A percentile compares a stretch with the other conserved stretches of the same genome.
phyloP scores from a whole-genome alignment of 2,888 invertebrate species.

The Deilephila elpenor region DNA sequence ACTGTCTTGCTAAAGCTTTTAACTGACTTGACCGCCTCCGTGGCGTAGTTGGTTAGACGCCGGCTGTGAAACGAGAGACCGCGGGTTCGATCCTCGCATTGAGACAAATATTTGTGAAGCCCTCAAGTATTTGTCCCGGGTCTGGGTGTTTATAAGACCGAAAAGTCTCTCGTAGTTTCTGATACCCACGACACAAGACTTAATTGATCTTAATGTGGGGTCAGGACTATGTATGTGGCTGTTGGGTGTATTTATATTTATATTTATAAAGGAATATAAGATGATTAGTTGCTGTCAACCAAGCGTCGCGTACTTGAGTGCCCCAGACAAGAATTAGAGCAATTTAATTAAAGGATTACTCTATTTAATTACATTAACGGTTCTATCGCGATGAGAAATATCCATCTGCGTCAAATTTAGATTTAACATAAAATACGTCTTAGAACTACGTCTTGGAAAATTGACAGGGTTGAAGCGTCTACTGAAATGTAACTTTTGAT shows the following conservation, averaged over 20 bases:
- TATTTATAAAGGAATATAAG: not conserved
- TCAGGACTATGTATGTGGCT: no score
- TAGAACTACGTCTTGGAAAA: constrained; percentile 30
- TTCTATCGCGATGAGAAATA: constrained; percentile 2
- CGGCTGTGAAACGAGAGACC: no score
- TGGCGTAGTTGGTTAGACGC: no score
- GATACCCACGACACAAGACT: no score
- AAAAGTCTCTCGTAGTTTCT: no score
- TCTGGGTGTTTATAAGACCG: no score
- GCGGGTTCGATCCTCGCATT: no score
- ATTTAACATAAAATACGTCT: constrained; percentile 19
- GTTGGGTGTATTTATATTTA: no score
- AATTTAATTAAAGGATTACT: constrained; percentile 16
- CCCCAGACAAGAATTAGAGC: not conserved
- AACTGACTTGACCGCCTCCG: no score
- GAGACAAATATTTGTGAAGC: no score
- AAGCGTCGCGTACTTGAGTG: not conserved
- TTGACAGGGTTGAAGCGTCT: constrained; percentile 24
- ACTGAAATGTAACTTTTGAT: constrained; percentile 15
- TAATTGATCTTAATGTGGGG: no score
- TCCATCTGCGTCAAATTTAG: not conserved
- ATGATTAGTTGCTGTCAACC: not conserved
- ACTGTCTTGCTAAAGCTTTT: not conserved
- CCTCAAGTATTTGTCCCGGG: no score
- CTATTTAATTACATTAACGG: constrained; percentile 11